Evolutionary conservation across 2,888 invertebrate species (phyloP).

Genomic region (Tiphia femorata): DNA sequence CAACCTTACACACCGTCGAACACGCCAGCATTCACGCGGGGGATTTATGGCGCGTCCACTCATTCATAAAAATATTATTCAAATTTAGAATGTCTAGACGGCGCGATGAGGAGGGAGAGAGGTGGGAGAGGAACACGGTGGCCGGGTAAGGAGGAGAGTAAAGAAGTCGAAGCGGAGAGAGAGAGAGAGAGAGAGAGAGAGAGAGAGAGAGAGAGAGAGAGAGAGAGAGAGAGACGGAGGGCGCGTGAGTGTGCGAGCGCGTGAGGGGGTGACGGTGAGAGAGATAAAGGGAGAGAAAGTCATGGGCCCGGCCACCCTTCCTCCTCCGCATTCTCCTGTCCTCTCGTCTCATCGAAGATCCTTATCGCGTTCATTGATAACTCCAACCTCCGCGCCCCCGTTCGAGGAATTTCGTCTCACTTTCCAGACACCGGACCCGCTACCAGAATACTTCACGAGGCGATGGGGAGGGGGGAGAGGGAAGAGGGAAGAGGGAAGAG

Average conservation of each 20-base stretch:
- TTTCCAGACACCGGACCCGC: too few species aligned
- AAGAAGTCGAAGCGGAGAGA: slow-evolving; percentile 1
- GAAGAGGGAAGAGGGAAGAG: too few species aligned
- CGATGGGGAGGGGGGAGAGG: too few species aligned
- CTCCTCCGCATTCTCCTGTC: slow-evolving; percentile 5
- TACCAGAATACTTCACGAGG: too few species aligned
- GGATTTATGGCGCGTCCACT: slow-evolving; percentile 65
- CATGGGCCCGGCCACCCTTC: too few species aligned
- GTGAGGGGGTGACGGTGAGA: slow-evolving; percentile 21
- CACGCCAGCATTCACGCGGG: slow-evolving; percentile 56
- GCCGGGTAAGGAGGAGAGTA: background rate
- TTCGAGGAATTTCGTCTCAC: too few species aligned
- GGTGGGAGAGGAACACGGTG: slow-evolving; percentile 1
- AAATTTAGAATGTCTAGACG: slow-evolving; percentile 68
- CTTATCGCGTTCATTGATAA: slow-evolving; percentile 53
- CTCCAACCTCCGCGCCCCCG: too few species aligned
- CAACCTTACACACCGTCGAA: slow-evolving; percentile 39
- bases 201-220: background rate
- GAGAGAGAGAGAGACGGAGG: slow-evolving; percentile 2
- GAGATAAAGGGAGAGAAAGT: background rate
- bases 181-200: slow-evolving; percentile 16
- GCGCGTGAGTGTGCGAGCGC: slow-evolving; percentile 8
- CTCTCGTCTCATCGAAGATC: slow-evolving; percentile 36
- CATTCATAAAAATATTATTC: slow-evolving; percentile 69
- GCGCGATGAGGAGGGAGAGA: slow-evolving; percentile 18